Evolutionary conservation across 2,888 invertebrate species (phyloP), one percentile per base, ranked within the genome.

Genomic region (Nebria salina): DNA sequence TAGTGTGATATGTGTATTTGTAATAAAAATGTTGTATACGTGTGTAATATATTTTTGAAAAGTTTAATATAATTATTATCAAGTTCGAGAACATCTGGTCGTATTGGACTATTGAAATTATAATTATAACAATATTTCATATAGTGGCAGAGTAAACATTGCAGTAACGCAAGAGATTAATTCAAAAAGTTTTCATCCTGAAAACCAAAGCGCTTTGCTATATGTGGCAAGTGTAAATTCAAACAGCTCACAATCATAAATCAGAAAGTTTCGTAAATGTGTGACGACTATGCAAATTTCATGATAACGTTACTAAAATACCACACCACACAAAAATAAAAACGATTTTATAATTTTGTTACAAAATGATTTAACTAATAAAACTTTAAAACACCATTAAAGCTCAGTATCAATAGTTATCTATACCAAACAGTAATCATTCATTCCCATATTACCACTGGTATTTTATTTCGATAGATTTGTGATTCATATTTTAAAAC

Each of bases 231-330:
- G 70, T 70, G 70, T 8, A 70, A 70, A 25, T 70, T 70, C 20
- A 70, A 15, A 25, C 15, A 66, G 25, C 8, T n/a, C 25, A 34
- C 20, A 70, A 7, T 70, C 70, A 25, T 26, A 25, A 70, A 15
- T 70, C 70, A 70, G 15, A 66, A 66, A 15, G 25, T 66, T 66
- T 20, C 25, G 70, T 7, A 34, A 70, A 34, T 70, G 11, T 25
- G 25, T 70, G 20, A 34, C 34, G 15, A 70, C 25, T 68, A 68
- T 68, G 68, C 25, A 68, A 68, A 68, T 68, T 68, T 68, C 68
- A 68, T 8, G 68, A 68, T 68, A 68, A 68, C 68, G 15, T 68
- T 2, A 70, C 70, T 7, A 20, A n/a, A 70, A 13, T 54, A 15
- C 11, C 26, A 70, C 5, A 26, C 25, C 1, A 70, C 6, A 20